Conservation (phyloP, 2,113 vertebrate species). For the Sprattus sprattus region DNA sequence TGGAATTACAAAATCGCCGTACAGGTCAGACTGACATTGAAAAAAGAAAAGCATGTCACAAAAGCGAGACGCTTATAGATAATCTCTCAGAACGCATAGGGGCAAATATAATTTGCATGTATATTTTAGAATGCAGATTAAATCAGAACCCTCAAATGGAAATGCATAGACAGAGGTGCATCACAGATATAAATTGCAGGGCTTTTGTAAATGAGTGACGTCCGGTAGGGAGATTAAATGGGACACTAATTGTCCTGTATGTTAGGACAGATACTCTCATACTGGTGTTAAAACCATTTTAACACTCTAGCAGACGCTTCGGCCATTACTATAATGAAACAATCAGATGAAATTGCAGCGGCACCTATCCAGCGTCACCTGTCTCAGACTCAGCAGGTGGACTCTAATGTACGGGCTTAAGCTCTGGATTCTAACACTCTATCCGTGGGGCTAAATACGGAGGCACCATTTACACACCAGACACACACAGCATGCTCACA, state of each 20-base stretch:
- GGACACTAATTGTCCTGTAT: neutral
- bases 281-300: conserved; percentile 24
- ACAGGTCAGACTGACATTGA: neutral
- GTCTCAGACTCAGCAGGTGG: conserved; percentile 40
- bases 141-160: neutral
- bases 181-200: neutral
- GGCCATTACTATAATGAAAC: conserved; percentile 53
- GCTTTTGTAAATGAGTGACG: neutral
- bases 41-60: neutral
- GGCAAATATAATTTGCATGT: neutral
- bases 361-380: neutral
- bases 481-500: neutral
- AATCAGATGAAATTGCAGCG: conserved; percentile 47
- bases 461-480: neutral
- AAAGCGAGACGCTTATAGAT: neutral
- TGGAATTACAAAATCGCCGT: neutral
- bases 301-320: conserved; percentile 47
- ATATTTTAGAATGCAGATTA: neutral
- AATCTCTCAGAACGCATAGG: neutral
- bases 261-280: neutral
- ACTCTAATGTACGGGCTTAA: conserved; percentile 34
- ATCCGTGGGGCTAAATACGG: conserved; percentile 30
- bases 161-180: neutral
- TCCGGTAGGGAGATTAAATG: neutral
- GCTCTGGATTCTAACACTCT: conserved; percentile 21